Conservation (phyloP, 1,140 invertebrate genomes). For the Notospermus geniculatus region DNA sequence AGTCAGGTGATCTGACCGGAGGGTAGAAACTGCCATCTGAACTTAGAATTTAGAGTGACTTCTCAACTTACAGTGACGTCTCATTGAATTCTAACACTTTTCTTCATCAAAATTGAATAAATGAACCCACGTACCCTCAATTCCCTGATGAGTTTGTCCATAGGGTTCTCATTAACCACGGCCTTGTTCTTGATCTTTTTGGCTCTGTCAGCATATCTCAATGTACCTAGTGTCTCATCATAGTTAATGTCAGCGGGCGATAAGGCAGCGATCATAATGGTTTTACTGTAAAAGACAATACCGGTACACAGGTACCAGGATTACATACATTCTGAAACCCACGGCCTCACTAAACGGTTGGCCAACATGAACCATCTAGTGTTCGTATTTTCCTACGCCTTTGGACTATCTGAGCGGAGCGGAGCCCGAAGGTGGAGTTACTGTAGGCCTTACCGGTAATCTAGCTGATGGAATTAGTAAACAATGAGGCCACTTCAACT, state of each 20-base stretch:
- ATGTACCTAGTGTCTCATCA: constrained; percentile 65
- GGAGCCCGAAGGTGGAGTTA: too few species aligned
- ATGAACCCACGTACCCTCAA: constrained; percentile 37
- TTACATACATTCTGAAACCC: too few species aligned
- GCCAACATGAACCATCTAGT: too few species aligned
- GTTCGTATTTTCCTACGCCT: too few species aligned
- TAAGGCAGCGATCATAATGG: constrained; percentile 64
- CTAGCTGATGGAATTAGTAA: too few species aligned
- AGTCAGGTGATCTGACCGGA: too few species aligned
- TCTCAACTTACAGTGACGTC: neutral
- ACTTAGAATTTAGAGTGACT: neutral
- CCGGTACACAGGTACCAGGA: too few species aligned
- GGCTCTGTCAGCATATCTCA: constrained; percentile 65
- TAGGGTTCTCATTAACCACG: constrained; percentile 58
- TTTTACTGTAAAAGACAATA: constrained; percentile 49
- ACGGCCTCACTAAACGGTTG: too few species aligned
- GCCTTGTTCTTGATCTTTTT: constrained; percentile 66
- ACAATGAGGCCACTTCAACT: too few species aligned
- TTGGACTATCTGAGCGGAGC: too few species aligned
- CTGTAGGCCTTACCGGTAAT: too few species aligned
- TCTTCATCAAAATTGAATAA: constrained; percentile 4
- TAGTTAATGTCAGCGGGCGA: constrained; percentile 68
- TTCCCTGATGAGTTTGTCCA: constrained; percentile 56
- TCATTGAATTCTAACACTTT: neutral
- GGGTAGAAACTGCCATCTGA: neutral